A percentile compares a stretch with the other conserved stretches of the same genome.
These are phyloP conservation scores for Agelastica alni DNA, from an alignment of 2,888 invertebrate species.

Conservation along the genomic window DNA sequence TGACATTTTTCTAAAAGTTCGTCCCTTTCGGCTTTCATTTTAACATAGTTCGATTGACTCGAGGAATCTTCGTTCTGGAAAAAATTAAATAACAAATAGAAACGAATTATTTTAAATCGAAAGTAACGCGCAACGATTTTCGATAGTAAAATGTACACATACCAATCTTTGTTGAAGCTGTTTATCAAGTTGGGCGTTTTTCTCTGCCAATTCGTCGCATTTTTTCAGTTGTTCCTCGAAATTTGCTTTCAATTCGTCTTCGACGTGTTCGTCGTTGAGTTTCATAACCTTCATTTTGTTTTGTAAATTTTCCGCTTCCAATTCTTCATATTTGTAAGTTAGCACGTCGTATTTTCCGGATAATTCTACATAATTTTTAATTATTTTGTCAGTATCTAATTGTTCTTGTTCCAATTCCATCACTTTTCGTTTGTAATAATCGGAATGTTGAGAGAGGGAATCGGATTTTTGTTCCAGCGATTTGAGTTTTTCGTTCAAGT, in stretches of 20 bases:
- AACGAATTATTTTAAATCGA: slow-evolving; percentile 44
- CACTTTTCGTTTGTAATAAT: slow-evolving; percentile 44
- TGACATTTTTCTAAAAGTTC: slow-evolving; percentile 15
- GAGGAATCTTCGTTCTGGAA: slow-evolving; percentile 23
- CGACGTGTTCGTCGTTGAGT: slow-evolving; percentile 21
- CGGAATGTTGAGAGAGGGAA: slow-evolving; percentile 38
- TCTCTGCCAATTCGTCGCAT: slow-evolving; percentile 30
- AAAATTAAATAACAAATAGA: too few relatives aligned
- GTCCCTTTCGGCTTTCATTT: slow-evolving; percentile 21
- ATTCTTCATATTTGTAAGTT: slow-evolving; percentile 45
- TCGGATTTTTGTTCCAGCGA: slow-evolving; percentile 38
- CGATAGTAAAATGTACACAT: slow-evolving; percentile 16
- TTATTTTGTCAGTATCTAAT: slow-evolving; percentile 43
- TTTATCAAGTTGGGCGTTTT: slow-evolving; percentile 34
- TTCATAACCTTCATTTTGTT: slow-evolving; percentile 24
- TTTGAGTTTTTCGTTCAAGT: slow-evolving; percentile 29
- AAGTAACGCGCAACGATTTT: neutral
- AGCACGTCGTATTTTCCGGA: slow-evolving; percentile 50
- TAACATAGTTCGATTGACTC: slow-evolving; percentile 5
- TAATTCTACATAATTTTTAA: slow-evolving; percentile 50
- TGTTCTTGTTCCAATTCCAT: slow-evolving; percentile 45
- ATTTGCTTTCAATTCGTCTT: slow-evolving; percentile 25
- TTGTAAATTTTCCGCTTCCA: slow-evolving; percentile 38
- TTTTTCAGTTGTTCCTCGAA: slow-evolving; percentile 28
- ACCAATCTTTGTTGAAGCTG: slow-evolving; percentile 35